Evolutionary conservation across 2,797 vertebrate genomes (phyloP).

Genomic region (Cygnus olor): DNA sequence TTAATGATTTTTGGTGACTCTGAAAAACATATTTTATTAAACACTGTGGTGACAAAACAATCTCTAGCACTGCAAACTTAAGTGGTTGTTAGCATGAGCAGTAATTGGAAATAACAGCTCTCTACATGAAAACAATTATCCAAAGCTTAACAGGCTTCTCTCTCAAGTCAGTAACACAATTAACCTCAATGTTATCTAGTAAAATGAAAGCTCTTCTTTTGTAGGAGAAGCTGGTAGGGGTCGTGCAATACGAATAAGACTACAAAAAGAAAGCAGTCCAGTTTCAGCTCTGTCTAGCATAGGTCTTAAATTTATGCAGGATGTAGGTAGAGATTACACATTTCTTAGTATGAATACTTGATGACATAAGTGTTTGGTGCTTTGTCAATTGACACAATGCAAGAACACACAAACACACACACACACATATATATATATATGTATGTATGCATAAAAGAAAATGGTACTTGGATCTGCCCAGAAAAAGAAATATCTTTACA

Average conservation of each 20-base stretch:
- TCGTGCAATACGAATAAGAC: neutral
- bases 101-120: constrained; percentile 60
- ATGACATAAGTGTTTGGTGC: neutral
- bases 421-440: too few relatives aligned
- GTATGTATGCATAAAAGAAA: neutral
- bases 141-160: constrained; percentile 19
- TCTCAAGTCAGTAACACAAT: constrained; percentile 36
- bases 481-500: neutral
- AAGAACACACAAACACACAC: neutral
- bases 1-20: constrained; percentile 38
- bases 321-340: neutral
- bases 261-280: neutral
- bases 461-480: neutral
- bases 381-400: neutral
- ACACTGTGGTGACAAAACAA: constrained; percentile 5
- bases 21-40: constrained; percentile 4
- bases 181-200: constrained; percentile 46
- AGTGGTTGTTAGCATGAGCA: constrained; percentile 45
- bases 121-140: constrained; percentile 54
- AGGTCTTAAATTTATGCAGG: neutral
- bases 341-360: neutral
- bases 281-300: neutral
- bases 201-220: constrained; percentile 31
- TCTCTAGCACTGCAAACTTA: constrained; percentile 7
- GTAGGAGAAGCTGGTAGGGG: neutral